Percentiles rank a stretch among this genome's conserved stretches.
Conservation (phyloP, 2,888 invertebrate species). For the Odiellus spinosus region DNA sequence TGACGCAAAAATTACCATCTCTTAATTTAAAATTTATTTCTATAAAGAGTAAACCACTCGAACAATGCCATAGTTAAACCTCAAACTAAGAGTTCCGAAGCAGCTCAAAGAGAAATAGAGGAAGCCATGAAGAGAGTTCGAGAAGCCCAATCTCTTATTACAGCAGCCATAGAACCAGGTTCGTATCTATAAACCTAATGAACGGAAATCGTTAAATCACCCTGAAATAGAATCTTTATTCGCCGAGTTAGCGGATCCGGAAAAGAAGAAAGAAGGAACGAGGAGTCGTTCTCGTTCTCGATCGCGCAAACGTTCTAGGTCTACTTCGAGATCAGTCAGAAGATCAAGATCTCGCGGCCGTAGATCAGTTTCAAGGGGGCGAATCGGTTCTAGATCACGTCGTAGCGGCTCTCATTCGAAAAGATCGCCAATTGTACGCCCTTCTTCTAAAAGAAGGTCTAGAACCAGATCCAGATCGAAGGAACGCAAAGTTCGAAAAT, state of each 20-base stretch:
- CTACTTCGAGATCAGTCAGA: conserved; percentile 15
- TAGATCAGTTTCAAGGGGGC: conserved; percentile 8
- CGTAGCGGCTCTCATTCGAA: conserved; percentile 17
- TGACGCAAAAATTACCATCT: too few relatives aligned
- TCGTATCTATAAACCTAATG: too few relatives aligned
- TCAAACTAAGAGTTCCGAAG: conserved; percentile 86
- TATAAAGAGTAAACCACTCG: conserved; percentile 72
- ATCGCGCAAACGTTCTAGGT: conserved; percentile 22
- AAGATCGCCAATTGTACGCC: neutral
- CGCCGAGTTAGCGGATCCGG: conserved; percentile 56
- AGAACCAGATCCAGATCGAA: conserved; percentile 3
- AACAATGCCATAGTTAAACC: conserved; percentile 73
- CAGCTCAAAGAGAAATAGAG: conserved; percentile 85
- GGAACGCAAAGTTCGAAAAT: neutral
- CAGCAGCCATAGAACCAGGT: conserved; percentile 72
- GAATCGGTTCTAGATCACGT: conserved; percentile 37
- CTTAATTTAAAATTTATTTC: too few relatives aligned
- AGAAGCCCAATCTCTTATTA: conserved; percentile 86
- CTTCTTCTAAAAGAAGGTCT: neutral
- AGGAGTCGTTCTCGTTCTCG: conserved; percentile 36
- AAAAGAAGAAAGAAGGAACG: conserved; percentile 58
- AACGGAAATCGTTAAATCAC: neutral
- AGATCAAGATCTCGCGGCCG: conserved; percentile 11
- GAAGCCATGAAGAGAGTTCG: conserved; percentile 93
- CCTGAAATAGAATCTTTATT: conserved; percentile 2